A percentile compares a stretch with the other conserved stretches of the same genome.
phyloP scores from a whole-genome alignment of 2,113 vertebrate species.

The Syngnathus floridae region DNA sequence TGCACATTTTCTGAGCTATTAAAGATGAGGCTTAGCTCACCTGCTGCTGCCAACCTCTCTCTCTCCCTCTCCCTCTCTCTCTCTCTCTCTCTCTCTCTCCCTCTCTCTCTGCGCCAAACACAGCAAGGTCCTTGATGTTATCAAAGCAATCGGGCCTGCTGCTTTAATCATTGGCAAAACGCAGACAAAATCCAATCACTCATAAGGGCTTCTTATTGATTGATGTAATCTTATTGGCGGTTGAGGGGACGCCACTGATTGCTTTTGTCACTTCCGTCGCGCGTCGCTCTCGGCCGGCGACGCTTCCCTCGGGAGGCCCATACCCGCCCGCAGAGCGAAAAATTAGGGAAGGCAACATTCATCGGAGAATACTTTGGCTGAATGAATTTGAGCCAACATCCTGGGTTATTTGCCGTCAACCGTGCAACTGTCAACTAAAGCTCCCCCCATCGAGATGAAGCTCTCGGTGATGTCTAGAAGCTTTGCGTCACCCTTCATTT shows the following conservation, averaged over 20 bases:
- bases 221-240: slow-evolving; percentile 78
- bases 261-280: slow-evolving; percentile 73
- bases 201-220: slow-evolving; percentile 77
- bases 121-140: slow-evolving; percentile 77
- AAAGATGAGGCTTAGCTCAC: no score
- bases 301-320: background rate
- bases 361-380: background rate
- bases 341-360: background rate
- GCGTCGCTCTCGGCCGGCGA: slow-evolving; percentile 67
- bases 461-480: slow-evolving; percentile 1
- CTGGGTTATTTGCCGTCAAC: background rate
- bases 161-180: slow-evolving; percentile 81
- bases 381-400: no score
- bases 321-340: no score
- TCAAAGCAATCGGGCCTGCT: slow-evolving; percentile 70
- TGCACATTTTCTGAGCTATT: background rate
- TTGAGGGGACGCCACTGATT: slow-evolving; percentile 68
- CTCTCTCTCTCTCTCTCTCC: background rate
- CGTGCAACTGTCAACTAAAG: background rate
- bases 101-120: slow-evolving; percentile 66
- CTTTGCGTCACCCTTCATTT: slow-evolving; percentile 9
- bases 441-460: background rate
- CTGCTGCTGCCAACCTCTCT: no score
- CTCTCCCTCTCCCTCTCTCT: no score
- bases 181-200: slow-evolving; percentile 75